A percentile compares a stretch with the other conserved stretches of the same genome.
phyloP scores from a whole-genome alignment of 2,797 vertebrate genomes.

The Gastrophryne carolinensis region DNA sequence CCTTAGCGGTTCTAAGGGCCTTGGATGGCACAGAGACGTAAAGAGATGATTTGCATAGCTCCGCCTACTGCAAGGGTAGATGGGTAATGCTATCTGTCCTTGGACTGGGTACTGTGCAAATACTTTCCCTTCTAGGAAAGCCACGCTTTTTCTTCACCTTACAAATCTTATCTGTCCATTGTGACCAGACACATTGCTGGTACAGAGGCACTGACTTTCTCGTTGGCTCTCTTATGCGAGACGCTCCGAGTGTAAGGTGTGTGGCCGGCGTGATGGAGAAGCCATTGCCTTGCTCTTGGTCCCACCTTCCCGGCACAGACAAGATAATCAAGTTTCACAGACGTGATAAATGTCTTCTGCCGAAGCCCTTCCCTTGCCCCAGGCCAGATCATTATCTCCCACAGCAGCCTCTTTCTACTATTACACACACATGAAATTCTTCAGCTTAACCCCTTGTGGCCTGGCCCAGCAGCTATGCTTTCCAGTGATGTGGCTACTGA shows the following conservation, averaged over 20 bases:
- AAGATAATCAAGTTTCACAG: constrained; percentile 42
- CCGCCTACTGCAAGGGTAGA: too few species aligned
- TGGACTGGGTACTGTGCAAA: background rate
- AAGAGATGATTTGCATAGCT: too few species aligned
- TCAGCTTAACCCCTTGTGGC: background rate
- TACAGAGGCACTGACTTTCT: background rate
- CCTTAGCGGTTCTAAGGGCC: too few species aligned
- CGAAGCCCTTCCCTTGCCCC: constrained; percentile 27
- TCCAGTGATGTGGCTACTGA: background rate
- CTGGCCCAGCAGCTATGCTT: background rate
- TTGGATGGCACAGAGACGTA: too few species aligned
- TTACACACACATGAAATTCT: background rate
- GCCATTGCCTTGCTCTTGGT: background rate
- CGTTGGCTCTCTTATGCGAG: background rate
- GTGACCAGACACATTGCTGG: too few species aligned
- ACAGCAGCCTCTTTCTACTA: background rate
- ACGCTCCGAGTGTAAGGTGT: background rate
- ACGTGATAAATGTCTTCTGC: constrained; percentile 14
- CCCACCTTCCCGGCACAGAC: constrained; percentile 6
- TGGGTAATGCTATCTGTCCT: too few species aligned
- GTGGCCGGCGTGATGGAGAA: too few species aligned
- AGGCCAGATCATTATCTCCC: constrained; percentile 36
- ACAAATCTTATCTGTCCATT: background rate
- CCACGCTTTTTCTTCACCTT: background rate
- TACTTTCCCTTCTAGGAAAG: background rate